Evolutionary conservation across 2,113 vertebrate species (phyloP), one percentile per base, ranked within the genome.

Genomic region (Paraplagusia blochii): DNA sequence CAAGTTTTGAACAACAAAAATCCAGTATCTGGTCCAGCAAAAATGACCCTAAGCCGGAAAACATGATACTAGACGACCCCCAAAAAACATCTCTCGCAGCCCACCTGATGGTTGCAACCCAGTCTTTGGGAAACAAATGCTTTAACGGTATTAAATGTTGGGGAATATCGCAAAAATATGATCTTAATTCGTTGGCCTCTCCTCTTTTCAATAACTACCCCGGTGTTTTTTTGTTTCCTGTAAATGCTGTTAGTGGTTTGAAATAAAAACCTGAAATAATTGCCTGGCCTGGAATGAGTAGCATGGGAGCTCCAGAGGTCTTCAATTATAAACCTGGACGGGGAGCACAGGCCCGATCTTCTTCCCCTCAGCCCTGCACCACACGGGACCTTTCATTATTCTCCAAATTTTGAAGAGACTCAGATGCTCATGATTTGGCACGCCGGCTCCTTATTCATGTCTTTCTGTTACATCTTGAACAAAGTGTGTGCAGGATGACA

Each of bases 401-500:
- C 74, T 88, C 45, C 74, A 53, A 72, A 77, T 63, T 83, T 83
- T 72, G 54, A 84, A 68, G 76, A 49, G 62, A 49, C 76, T 89
- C 69, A 74, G 73, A 79, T 84, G 72, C 73, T 82, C 45, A 52
- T 61, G 60, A 61, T 82, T 78, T 58, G 76, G 77, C 63, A 58
- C 66, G 50, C 77, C 55, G 86, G 42, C 59, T 52, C 61, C 69
- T 74, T 75, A 56, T 70, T 70, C 69, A 44, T 49, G 66, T 83
- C 63, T 56, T 59, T 85, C 82, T 49, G 72, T 71, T 66, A 69
- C 79, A 39, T 83, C 66, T 82, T 63, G 19, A 85, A 83, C 85
- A 79, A 73, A 77, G 51, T 60, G 66, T 88, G 68, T 79, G 68
- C 68, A 83, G 86, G 87, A 81, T 85, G 86, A 89, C 87, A 90